Conservation (phyloP, 2,797 vertebrate species). For the Cyclura pinguis region DNA sequence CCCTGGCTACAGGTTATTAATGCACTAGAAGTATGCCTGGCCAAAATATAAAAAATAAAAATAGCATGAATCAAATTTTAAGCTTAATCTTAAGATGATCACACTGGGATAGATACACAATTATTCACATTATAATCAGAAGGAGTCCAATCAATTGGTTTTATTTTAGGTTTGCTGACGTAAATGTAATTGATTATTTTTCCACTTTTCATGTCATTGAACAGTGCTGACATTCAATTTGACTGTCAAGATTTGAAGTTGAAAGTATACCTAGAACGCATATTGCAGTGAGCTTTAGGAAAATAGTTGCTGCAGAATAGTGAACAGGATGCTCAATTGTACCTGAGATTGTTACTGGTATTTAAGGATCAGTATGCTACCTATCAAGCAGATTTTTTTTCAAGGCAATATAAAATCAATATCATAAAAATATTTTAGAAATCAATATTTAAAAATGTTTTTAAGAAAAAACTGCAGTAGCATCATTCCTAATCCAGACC, state of each 20-base stretch:
- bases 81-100: background rate
- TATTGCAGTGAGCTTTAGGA: background rate
- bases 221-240: background rate
- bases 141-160: background rate
- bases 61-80: background rate
- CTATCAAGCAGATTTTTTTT: background rate
- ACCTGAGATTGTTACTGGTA: background rate
- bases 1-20: background rate
- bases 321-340: background rate
- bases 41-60: background rate
- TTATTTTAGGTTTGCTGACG: background rate
- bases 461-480: background rate
- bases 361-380: background rate
- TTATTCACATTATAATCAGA: background rate
- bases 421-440: background rate
- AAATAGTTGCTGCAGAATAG: background rate
- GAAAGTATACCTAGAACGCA: slow-evolving; percentile 15
- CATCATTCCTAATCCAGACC: background rate
- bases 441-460: background rate
- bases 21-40: background rate
- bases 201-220: background rate
- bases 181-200: slow-evolving; percentile 11
- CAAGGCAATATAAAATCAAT: background rate
- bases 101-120: background rate
- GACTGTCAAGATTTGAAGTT: background rate